Evolutionary conservation across 1,140 invertebrate genomes (phyloP), one percentile per base, ranked within the genome.

Genomic region (Frieseomelitta varia): DNA sequence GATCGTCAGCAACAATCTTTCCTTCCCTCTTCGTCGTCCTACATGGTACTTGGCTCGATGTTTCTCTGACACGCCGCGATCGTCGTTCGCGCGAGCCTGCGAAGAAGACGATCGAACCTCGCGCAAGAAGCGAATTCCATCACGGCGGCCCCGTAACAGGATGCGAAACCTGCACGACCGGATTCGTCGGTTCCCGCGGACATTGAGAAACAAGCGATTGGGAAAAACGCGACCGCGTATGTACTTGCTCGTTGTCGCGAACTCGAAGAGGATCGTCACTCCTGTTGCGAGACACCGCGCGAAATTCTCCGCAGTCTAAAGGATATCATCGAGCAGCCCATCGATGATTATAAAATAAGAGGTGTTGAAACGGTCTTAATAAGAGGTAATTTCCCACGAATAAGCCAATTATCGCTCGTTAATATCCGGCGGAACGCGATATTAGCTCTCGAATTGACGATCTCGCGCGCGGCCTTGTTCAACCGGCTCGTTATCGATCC

Each of bases 91-190:
- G 1, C 21, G 39, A 19, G 30, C 47, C 27, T 10, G 30, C 11
- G 30, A 34, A 14, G 27, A 1, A 14, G 21, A 24, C 19, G 55
- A 21, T 27, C 72, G 4, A 56, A 61, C 39, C 21, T 67, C 15
- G 39, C 67, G 55, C n/a, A 82, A 61, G 27, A 69, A 61, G 30
- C 21, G 67, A 75, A 78, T 71, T 72, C 24, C 69, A 27, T 15
- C 21, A 10, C 21, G 27, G 4, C 53, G n/a, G 51, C 17, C 19
- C 2, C n/a, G 67, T 34, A 79, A 79, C 83, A 84, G 83, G 83
- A 84, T 79, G 69, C 83, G 83, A 79, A 84, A 84, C 83, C 83
- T 73, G 83, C 53, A 67, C 69, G 78, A 84, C 83, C 83, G 77
- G 83, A 73, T 84, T 80, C 77, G 78, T 84, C 51, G 65, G 55